These are phyloP conservation scores for Papilio protenor DNA, from an alignment of 2,888 invertebrate species.

Conservation along the genomic window DNA sequence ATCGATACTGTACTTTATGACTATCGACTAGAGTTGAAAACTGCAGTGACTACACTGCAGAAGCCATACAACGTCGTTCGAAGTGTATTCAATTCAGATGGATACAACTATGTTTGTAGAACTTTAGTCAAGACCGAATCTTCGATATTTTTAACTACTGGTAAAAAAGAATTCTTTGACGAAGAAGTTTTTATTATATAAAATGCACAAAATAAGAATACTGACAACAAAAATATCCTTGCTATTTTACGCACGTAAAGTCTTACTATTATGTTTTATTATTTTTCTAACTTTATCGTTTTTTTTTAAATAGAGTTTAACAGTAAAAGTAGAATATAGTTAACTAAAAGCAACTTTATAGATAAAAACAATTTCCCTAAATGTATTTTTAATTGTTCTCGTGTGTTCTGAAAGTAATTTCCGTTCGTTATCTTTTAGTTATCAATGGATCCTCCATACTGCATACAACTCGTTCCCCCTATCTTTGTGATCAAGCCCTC, in stretches of 20 bases:
- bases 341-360: not conserved
- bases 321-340: not conserved
- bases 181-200: not conserved
- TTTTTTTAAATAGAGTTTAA: not conserved
- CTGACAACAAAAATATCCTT: not conserved
- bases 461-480: not conserved
- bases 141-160: not conserved
- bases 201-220: not conserved
- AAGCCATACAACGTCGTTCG: conserved; percentile 29
- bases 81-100: conserved; percentile 23
- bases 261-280: not conserved
- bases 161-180: not conserved
- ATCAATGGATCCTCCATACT: not conserved
- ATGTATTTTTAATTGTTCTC: conserved; percentile 1
- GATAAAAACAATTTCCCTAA: not conserved
- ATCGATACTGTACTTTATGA: conserved; percentile 22
- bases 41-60: not conserved
- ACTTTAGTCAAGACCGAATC: not conserved
- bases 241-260: not conserved
- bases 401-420: not conserved
- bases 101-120: not conserved
- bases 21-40: not conserved
- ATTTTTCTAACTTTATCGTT: not conserved
- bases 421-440: not conserved
- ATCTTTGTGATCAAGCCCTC: not conserved